Percentiles rank a stretch among this genome's conserved stretches.
Conservation (phyloP, 1,140 invertebrate genomes). For the Hyles euphorbiae region DNA sequence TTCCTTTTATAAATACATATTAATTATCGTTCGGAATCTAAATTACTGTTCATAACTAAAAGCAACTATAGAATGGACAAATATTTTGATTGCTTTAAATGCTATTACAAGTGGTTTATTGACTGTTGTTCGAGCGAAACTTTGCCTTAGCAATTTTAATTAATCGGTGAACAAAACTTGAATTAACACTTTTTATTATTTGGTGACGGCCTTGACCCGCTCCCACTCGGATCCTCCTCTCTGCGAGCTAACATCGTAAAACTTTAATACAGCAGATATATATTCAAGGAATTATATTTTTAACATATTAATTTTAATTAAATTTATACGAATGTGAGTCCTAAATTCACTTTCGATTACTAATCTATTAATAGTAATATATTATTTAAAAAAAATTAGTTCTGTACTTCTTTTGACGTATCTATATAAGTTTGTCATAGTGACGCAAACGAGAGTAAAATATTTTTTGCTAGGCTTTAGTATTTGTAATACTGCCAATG, state of each 20-base stretch:
- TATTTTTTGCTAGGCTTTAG: background rate
- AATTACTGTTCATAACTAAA: conserved; percentile 6
- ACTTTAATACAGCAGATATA: too few relatives aligned
- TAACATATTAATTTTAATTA: too few relatives aligned
- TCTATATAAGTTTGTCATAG: background rate
- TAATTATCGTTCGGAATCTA: conserved; percentile 19
- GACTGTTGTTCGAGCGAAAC: background rate
- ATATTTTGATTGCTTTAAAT: conserved; percentile 1
- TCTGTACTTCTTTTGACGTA: conserved; percentile 11
- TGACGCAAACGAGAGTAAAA: background rate
- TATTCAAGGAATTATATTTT: too few relatives aligned
- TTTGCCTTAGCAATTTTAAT: background rate
- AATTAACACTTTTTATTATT: background rate
- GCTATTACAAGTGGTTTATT: conserved; percentile 3
- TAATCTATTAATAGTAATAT: too few relatives aligned
- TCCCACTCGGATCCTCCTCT: background rate
- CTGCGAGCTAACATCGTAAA: background rate
- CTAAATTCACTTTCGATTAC: too few relatives aligned
- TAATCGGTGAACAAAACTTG: too few relatives aligned
- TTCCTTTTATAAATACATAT: conserved; percentile 30
- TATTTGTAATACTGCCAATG: conserved; percentile 19
- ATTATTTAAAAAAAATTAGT: background rate
- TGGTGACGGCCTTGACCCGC: conserved; percentile 4
- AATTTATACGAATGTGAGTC: too few relatives aligned
- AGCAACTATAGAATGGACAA: background rate